Base-by-base conservation (phyloP, 2,797 vertebrate genomes). In the Silurus aristotelis region DNA sequence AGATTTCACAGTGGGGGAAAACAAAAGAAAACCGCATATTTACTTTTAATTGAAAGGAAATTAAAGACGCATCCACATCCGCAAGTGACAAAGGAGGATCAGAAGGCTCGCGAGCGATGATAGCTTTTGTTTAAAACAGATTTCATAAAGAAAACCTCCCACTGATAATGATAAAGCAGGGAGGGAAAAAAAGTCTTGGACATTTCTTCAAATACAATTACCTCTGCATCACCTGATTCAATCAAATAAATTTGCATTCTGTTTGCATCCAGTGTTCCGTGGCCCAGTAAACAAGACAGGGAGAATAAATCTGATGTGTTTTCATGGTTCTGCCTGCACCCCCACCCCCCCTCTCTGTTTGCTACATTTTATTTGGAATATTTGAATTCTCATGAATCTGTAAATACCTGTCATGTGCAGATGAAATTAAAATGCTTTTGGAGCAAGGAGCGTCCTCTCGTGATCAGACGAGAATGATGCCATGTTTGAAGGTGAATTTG, bases 1-100 rank as follows among this genome's bases (percentile, higher is more conserved):
- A 94, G 94, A 95, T 95, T 95, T 95, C 95, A 93, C 94, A 95
- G 94, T 94, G 94, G 94, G 93, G 88, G 90, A 92, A 83, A 92
- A 91, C 82, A 92, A 94, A 95, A 95, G 94, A 95, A 95, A 95
- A 93, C 92, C 89, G 94, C 93, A 94, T 95, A 96, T 95, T 95
- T 95, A 96, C 94, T 95, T 95, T 95, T 96, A 96, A 96, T 96
- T 95, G 95, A 95, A 95, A 96, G 95, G 95, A 96, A 96, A 96
- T 96, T 95, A 96, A 96, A 95, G 95, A 95, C 92, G 94, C 93
- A 94, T 94, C 94, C 93, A 94, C 94, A 95, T 95, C 94, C 94
- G 94, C 92, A 91, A 94, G 93, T 95, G 94, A 95, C 94, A 95
- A 95, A 95, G 91, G 94, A 93, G 94, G 93, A 94, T 94, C 94